Percentiles rank a stretch among this genome's conserved stretches.
These are phyloP conservation scores for Apostichopus parvimensis DNA, from an alignment of 35 echinoderm and acorn worm genomes.

Conservation along the genomic window DNA sequence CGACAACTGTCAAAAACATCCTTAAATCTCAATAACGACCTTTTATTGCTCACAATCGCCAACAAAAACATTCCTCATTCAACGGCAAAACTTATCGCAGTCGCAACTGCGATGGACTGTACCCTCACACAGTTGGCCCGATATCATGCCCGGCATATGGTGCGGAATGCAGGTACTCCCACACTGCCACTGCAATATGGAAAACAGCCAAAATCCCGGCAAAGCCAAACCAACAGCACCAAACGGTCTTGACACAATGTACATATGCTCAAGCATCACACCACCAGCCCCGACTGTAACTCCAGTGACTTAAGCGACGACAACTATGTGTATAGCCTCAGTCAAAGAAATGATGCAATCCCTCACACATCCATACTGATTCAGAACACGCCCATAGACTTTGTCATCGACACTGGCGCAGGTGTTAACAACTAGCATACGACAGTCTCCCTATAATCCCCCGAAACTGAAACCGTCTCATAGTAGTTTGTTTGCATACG, in stretches of 20 bases:
- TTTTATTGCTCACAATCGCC: background rate
- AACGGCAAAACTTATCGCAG: background rate
- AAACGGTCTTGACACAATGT: background rate
- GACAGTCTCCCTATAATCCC: constrained; percentile 1
- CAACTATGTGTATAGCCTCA: background rate
- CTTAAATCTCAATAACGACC: background rate
- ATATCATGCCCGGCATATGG: constrained; percentile 34
- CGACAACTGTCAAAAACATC: background rate
- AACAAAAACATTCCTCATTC: background rate
- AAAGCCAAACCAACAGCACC: background rate
- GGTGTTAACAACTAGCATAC: constrained; percentile 19
- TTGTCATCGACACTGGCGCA: constrained; percentile 31
- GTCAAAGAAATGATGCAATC: background rate
- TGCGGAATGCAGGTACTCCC: constrained; percentile 8
- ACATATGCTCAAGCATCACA: background rate
- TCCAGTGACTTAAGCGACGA: constrained; percentile 24
- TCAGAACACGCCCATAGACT: background rate
- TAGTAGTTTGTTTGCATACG: background rate
- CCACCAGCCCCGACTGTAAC: background rate
- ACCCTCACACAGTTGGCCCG: constrained; percentile 18
- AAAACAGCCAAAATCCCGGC: background rate
- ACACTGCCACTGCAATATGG: constrained; percentile 7
- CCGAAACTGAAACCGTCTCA: constrained; percentile 14
- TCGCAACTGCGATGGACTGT: constrained; percentile 11
- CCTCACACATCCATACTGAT: background rate